Evolutionary conservation across 2,113 vertebrate genomes (phyloP).

Genomic region (Parus major): DNA sequence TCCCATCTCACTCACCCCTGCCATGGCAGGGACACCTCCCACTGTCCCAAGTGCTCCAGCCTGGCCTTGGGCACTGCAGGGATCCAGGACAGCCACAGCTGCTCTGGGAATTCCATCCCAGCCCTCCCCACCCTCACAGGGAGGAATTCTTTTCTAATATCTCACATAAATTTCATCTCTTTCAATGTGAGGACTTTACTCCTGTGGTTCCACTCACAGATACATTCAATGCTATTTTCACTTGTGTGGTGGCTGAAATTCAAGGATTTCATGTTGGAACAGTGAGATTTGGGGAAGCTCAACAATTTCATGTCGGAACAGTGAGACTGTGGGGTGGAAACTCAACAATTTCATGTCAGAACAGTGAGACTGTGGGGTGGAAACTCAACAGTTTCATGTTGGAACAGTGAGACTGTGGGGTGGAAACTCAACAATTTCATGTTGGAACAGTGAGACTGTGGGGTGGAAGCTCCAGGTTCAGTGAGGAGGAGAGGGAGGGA

Average conservation of each 20-base stretch:
- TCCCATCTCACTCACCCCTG: accelerated
- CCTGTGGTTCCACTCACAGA: neutral
- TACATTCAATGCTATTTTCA: too few relatives aligned
- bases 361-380: too few relatives aligned
- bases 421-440: neutral
- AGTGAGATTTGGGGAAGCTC: too few relatives aligned
- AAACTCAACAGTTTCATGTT: neutral
- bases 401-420: neutral
- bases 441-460: neutral
- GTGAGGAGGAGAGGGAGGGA: neutral
- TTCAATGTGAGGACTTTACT: neutral
- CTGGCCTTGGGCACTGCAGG: neutral
- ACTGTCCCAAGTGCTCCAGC: neutral
- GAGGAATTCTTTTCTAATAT: neutral
- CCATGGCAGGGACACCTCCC: neutral
- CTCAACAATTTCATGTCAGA: neutral
- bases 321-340: too few relatives aligned
- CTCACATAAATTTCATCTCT: too few relatives aligned
- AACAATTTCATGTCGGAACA: neutral
- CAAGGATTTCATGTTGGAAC: neutral
- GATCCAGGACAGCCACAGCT: neutral
- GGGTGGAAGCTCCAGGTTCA: accelerated
- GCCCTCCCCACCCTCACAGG: neutral
- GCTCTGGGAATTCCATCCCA: neutral
- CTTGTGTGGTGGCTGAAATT: neutral